phyloP scores from a whole-genome alignment of 1,140 invertebrate species.

The Drosophila sturtevanti region DNA sequence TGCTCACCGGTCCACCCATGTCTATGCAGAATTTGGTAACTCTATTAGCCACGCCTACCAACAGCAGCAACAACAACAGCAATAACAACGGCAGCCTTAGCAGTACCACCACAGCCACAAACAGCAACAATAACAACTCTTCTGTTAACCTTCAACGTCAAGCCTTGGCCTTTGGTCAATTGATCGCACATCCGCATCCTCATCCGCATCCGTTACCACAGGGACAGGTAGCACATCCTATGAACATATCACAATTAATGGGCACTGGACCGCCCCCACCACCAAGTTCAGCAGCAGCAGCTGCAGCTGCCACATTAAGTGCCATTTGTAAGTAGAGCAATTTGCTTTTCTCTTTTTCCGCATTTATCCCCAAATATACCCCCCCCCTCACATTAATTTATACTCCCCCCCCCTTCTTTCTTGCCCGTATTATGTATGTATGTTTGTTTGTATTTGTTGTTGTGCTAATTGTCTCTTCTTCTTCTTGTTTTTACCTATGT shows the following conservation, averaged over 20 bases:
- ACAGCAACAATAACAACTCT: constrained; percentile 35
- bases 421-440: background rate
- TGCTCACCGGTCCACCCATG: constrained; percentile 88
- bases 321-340: constrained; percentile 72
- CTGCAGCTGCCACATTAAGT: constrained; percentile 58
- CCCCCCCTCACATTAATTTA: background rate
- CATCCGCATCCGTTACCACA: constrained; percentile 17
- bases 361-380: too few relatives aligned
- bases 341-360: background rate
- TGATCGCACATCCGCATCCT: constrained; percentile 26
- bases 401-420: background rate
- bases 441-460: constrained; percentile 18
- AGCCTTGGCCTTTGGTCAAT: constrained; percentile 31
- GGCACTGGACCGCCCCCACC: constrained; percentile 56
- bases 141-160: constrained; percentile 34
- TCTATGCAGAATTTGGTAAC: constrained; percentile 95
- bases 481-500: background rate
- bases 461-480: constrained; percentile 3
- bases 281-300: constrained; percentile 35
- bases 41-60: constrained; percentile 85
- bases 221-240: constrained; percentile 36
- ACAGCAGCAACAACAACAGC: constrained; percentile 30
- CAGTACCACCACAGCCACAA: constrained; percentile 14
- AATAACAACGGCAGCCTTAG: constrained; percentile 12
- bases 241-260: constrained; percentile 67